A percentile compares a stretch with the other conserved stretches of the same genome.
phyloP scores from a whole-genome alignment of 1,140 invertebrate species.

The Drosophila sechellia region DNA sequence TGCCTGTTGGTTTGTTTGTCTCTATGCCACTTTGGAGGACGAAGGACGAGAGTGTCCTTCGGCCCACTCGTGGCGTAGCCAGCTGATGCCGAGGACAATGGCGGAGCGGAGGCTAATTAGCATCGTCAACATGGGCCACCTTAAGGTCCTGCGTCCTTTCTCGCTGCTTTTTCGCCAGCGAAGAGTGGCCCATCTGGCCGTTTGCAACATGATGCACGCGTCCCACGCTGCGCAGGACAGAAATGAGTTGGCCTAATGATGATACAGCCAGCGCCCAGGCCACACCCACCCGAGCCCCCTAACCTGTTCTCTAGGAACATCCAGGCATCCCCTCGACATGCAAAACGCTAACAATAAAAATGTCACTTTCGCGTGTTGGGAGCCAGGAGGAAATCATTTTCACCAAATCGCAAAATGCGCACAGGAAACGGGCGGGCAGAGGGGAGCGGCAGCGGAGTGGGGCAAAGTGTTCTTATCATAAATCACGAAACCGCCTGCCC shows the following conservation, averaged over 20 bases:
- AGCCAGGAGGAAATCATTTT: slow-evolving; percentile 20
- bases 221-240: slow-evolving; percentile 33
- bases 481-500: slow-evolving; percentile 61
- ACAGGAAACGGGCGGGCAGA: slow-evolving; percentile 2
- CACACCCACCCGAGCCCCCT: too few species aligned
- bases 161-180: not conserved
- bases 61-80: not conserved
- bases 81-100: slow-evolving; percentile 31
- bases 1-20: not conserved
- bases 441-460: not conserved
- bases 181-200: not conserved
- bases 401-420: slow-evolving; percentile 35
- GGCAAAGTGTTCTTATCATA: slow-evolving; percentile 41
- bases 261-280: slow-evolving; percentile 15
- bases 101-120: slow-evolving; percentile 54
- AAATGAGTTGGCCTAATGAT: slow-evolving; percentile 49
- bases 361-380: slow-evolving; percentile 70
- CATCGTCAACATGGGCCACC: slow-evolving; percentile 52
- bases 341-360: slow-evolving; percentile 68
- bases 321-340: slow-evolving; percentile 13
- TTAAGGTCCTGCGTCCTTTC: slow-evolving; percentile 1
- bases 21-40: not conserved
- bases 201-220: slow-evolving; percentile 59
- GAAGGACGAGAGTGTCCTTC: slow-evolving; percentile 25
- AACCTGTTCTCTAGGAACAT: not conserved